Conservation (phyloP, 30 jellyfish, hydroid and myxozoan species). For the Pseudorhiza aurosa region DNA sequence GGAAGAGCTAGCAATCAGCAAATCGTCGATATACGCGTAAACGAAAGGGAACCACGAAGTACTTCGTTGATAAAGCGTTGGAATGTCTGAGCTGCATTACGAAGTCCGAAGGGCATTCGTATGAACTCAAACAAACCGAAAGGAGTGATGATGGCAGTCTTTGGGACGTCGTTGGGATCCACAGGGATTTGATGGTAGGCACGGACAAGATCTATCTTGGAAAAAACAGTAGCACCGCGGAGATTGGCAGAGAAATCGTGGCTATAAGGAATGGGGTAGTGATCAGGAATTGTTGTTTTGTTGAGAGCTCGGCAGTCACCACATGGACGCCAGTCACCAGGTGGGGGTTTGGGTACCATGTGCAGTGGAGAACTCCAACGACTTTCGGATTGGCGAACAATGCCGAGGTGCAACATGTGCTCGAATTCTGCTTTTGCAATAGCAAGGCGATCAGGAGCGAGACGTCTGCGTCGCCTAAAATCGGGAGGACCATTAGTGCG, state of each 20-base stretch:
- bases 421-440: neutral
- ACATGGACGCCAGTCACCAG: constrained; percentile 46
- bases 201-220: constrained; percentile 24
- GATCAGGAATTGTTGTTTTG: constrained; percentile 22
- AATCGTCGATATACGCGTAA: constrained; percentile 33
- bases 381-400: neutral
- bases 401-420: neutral
- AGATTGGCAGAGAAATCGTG: too few species aligned
- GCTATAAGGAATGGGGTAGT: constrained; percentile 14
- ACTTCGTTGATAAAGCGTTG: constrained; percentile 32
- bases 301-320: constrained; percentile 59
- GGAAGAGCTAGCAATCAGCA: constrained; percentile 29
- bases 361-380: neutral
- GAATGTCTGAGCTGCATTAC: constrained; percentile 38
- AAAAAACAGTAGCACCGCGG: neutral
- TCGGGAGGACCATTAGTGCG: neutral
- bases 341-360: neutral
- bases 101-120: constrained; percentile 38
- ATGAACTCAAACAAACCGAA: constrained; percentile 18
- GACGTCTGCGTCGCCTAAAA: neutral
- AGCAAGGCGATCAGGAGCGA: neutral
- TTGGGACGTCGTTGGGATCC: neutral
- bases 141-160: constrained; percentile 23
- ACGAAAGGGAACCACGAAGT: constrained; percentile 10
- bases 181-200: constrained; percentile 25